phyloP scores from a whole-genome alignment of 2,797 vertebrate species.

The Euphonia xanthogaster region DNA sequence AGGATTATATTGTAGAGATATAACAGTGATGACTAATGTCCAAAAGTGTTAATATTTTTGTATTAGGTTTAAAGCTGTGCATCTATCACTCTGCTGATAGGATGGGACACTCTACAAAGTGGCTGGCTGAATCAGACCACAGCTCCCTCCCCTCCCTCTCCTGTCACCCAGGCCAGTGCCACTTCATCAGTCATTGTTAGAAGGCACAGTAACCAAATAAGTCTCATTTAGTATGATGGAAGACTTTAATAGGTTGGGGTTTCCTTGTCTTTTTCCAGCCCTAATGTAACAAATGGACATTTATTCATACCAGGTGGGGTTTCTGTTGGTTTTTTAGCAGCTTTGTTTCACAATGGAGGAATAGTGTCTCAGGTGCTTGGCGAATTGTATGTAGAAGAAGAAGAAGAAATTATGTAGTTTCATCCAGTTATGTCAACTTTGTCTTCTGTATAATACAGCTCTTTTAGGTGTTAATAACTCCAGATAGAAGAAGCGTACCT shows the following conservation, averaged over 20 bases:
- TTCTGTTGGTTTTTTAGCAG: constrained; percentile 55
- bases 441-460: constrained; percentile 62
- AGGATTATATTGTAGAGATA: constrained; percentile 85
- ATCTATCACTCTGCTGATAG: constrained; percentile 70
- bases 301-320: constrained; percentile 55
- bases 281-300: constrained; percentile 51
- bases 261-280: constrained; percentile 62
- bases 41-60: constrained; percentile 84
- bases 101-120: constrained; percentile 55
- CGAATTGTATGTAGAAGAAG: constrained; percentile 58
- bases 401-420: constrained; percentile 51
- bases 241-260: constrained; percentile 49
- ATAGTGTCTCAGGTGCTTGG: constrained; percentile 63
- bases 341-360: constrained; percentile 54
- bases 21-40: constrained; percentile 80
- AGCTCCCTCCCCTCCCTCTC: constrained; percentile 37
- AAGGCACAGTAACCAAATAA: constrained; percentile 62
- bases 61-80: constrained; percentile 79
- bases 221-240: constrained; percentile 59
- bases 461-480: constrained; percentile 49
- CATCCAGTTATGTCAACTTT: constrained; percentile 58
- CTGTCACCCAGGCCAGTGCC: constrained; percentile 53
- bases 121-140: constrained; percentile 59
- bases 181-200: constrained; percentile 58
- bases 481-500: constrained; percentile 47